A percentile compares a stretch with the other conserved stretches of the same genome.
Evolutionary conservation across 2,113 vertebrate genomes (phyloP).

Genomic region (Syngnathus typhle): DNA sequence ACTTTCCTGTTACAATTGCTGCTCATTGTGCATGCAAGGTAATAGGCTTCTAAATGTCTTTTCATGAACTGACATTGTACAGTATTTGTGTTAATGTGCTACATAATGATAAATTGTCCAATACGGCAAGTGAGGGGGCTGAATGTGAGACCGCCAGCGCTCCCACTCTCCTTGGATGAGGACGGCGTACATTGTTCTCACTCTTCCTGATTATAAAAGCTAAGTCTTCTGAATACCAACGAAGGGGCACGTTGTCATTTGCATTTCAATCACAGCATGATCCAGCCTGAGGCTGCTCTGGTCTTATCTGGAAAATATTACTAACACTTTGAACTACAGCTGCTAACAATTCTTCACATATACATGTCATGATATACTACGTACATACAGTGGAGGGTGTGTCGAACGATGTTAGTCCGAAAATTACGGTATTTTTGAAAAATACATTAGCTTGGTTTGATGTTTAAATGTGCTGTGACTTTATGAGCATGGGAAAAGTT

Average conservation of each 20-base stretch:
- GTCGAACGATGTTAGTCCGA: not conserved
- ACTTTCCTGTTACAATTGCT: not conserved
- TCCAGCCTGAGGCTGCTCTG: constrained; percentile 20
- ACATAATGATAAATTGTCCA: constrained; percentile 30
- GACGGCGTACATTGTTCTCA: constrained; percentile 37
- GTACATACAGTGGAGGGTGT: not conserved
- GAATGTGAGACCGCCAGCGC: constrained; percentile 1
- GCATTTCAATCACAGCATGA: constrained; percentile 60
- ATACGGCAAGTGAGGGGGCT: not conserved
- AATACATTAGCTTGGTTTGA: not conserved
- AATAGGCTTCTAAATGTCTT: constrained; percentile 11
- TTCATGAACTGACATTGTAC: constrained; percentile 9
- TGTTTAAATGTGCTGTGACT: not conserved
- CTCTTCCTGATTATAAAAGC: constrained; percentile 47
- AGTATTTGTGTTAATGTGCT: constrained; percentile 19
- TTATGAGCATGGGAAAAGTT: not conserved
- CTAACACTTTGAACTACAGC: constrained; percentile 49
- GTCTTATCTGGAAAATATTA: constrained; percentile 30
- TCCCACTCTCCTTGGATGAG: constrained; percentile 17
- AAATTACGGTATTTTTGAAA: too few species aligned
- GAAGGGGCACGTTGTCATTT: constrained; percentile 45
- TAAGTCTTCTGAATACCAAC: constrained; percentile 56
- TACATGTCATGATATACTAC: not conserved
- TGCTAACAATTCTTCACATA: constrained; percentile 9
- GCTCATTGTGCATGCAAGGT: constrained; percentile 11